Base-by-base conservation (phyloP, 2,113 vertebrate genomes). In the Lamprotornis superbus region DNA sequence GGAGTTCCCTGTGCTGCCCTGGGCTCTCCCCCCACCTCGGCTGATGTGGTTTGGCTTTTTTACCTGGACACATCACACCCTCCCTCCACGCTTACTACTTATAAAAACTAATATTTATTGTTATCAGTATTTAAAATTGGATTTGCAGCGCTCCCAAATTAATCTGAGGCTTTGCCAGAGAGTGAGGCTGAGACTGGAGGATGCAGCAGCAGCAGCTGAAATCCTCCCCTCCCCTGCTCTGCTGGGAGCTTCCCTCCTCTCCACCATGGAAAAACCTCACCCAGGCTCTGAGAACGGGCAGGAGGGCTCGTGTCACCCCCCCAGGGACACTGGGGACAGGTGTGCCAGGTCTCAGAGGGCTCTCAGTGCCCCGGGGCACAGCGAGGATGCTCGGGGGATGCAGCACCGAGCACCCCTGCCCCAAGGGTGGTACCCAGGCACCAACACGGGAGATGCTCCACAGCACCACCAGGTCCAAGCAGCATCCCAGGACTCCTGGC, bases 261-360 rank as follows among this genome's bases (percentile, higher is more conserved):
- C 5, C 55, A 1, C 1, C 37, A 0, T 1, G 10, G 42, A 11
- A 44, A 70, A 88, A 8, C 50, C 65, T 39, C 2, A 2, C 13
- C 27, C 11, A 1, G 44, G 74, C 79, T 42, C 47, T 1, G 0
- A 40, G 39, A 40, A 40, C 39, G 39, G 39, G 39, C 39, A 17
- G 11, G 55, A 12, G 0, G 7, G 55, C 56, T 70, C 53, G 47
- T 61, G 57, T 22, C 57, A 31, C 12, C 31, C 47, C 2, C 25
- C 14, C 67, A 0, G 2, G 13, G 31, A 4, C 20, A 1, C 1
- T 5, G 2, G 63, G 2, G 74, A 31, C 0, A 49, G 15, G 37
- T 44, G 31, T 47, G 22, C 27, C 30, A 0, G 74, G 52, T 11
- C 47, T 31, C 30, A 7, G 83, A 3, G 25, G n/a, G 47, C 10